phyloP scores from a whole-genome alignment of 92 coral and sea anemone genomes.

The Umimayanthus kanabou region DNA sequence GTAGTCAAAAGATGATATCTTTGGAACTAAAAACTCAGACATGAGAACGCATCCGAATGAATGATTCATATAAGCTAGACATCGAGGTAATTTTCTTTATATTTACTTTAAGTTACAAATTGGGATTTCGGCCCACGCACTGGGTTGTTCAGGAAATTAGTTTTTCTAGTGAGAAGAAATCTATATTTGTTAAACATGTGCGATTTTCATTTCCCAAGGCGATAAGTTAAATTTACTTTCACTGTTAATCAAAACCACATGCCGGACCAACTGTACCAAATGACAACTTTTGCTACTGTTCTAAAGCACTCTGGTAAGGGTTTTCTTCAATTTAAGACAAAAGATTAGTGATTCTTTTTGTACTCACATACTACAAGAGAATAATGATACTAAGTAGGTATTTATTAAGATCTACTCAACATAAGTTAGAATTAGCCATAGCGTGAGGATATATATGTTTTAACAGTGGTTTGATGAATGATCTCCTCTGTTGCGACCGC shows the following conservation, averaged over 20 bases:
- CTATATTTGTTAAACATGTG: slow-evolving; percentile 2
- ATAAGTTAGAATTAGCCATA: background rate
- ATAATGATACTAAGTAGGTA: background rate
- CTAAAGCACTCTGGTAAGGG: background rate
- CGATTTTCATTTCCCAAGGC: background rate
- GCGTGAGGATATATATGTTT: slow-evolving; percentile 18
- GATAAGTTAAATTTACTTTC: background rate
- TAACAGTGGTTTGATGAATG: background rate
- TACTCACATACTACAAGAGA: background rate
- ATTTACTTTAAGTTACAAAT: background rate
- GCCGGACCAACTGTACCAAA: background rate
- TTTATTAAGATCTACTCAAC: background rate
- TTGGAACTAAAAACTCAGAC: background rate
- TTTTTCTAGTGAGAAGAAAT: background rate
- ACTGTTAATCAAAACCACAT: slow-evolving; percentile 13
- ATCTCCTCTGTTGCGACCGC: background rate
- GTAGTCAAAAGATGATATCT: background rate
- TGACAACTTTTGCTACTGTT: background rate
- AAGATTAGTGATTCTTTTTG: background rate
- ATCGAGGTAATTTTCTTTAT: background rate
- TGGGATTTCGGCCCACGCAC: background rate
- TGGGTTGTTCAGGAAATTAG: background rate
- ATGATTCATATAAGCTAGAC: background rate
- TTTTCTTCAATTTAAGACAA: background rate
- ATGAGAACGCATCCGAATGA: background rate